Evolutionary conservation across 2,113 vertebrate species (phyloP).

Genomic region (Mormyrus lacerda): DNA sequence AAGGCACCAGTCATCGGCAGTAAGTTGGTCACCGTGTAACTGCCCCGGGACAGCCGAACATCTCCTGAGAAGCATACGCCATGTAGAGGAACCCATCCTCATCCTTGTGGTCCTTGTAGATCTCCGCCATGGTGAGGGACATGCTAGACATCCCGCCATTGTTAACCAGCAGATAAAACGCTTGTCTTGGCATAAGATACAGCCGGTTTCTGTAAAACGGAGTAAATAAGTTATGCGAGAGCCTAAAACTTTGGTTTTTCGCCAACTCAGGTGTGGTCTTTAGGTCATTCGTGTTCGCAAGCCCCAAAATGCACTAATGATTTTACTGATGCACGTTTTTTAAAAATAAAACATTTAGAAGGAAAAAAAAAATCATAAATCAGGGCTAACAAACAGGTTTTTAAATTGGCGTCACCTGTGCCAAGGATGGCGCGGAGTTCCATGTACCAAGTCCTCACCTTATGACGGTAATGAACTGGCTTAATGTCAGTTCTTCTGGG

Average conservation of each 20-base stretch:
- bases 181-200: conserved; percentile 75
- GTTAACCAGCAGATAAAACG: conserved; percentile 82
- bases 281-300: background rate
- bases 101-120: conserved; percentile 79
- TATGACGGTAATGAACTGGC: conserved; percentile 76
- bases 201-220: conserved; percentile 69
- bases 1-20: background rate
- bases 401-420: background rate
- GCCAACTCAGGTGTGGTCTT: background rate
- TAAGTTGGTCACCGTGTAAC: background rate
- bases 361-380: background rate
- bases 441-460: conserved; percentile 48
- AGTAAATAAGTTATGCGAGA: background rate
- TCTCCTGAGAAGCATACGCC: conserved; percentile 89
- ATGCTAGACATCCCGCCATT: conserved; percentile 72
- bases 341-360: too few species aligned
- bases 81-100: conserved; percentile 90
- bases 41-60: conserved; percentile 61
- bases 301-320: background rate
- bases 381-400: background rate
- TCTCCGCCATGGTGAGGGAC: conserved; percentile 80
- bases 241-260: background rate
- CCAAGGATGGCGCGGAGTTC: too few species aligned
- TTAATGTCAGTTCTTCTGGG: conserved; percentile 80
- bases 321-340: background rate